These are phyloP conservation scores for Anguilla marmorata DNA, from an alignment of 2,797 vertebrate genomes.

Conservation along the genomic window DNA sequence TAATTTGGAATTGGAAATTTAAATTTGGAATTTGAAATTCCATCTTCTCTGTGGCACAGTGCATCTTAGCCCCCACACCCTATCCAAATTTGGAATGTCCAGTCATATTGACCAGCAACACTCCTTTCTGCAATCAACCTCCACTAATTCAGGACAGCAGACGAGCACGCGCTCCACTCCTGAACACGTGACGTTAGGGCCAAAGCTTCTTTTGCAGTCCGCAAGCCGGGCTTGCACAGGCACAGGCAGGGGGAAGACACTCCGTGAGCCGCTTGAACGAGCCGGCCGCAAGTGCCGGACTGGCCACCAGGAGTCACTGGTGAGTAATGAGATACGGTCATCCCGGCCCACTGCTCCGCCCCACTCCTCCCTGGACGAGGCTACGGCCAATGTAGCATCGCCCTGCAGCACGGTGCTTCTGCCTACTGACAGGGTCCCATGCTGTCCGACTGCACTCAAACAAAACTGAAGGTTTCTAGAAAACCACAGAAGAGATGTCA, in stretches of 20 bases:
- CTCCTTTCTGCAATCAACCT: background rate
- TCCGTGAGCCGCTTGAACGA: background rate
- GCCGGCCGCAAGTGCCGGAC: background rate
- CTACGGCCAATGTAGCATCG: too few relatives aligned
- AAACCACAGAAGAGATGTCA: background rate
- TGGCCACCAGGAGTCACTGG: background rate
- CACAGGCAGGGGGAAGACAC: background rate
- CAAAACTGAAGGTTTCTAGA: background rate
- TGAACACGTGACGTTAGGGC: too few relatives aligned
- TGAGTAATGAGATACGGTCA: background rate
- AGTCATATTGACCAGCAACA: background rate
- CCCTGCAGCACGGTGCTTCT: background rate
- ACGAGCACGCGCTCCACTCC: background rate
- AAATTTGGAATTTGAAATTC: background rate
- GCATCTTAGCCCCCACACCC: background rate
- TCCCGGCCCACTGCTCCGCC: background rate
- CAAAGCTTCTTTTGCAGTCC: background rate
- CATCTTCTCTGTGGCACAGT: background rate
- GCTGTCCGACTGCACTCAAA: background rate
- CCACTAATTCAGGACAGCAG: background rate
- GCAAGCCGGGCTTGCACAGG: background rate
- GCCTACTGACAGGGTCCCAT: background rate
- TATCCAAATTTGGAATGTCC: background rate
- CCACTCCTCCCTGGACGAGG: too few relatives aligned
- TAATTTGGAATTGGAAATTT: too few relatives aligned